Evolutionary conservation across 1,140 invertebrate genomes (phyloP).

Genomic region (Zaprionus africanus): DNA sequence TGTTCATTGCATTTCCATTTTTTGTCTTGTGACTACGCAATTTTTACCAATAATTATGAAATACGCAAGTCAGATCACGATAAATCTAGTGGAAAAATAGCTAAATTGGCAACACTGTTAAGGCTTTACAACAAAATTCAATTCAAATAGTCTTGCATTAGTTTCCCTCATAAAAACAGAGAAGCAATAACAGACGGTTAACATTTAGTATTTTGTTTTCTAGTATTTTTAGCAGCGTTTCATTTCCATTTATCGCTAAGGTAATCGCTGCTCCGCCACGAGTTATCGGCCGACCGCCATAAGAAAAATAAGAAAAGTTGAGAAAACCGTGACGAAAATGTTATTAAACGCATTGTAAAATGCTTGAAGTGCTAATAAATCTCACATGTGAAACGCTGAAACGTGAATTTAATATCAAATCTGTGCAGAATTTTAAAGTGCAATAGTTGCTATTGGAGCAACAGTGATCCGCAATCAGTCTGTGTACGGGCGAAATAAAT

Average conservation of each 20-base stretch:
- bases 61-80: no score
- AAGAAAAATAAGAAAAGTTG: slow-evolving; percentile 63
- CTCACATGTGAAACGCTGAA: slow-evolving; percentile 56
- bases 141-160: no score
- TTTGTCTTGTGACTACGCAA: not conserved
- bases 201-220: not conserved
- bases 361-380: slow-evolving; percentile 64
- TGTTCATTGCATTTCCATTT: not conserved
- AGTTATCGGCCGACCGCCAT: slow-evolving; percentile 49
- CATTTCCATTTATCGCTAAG: not conserved
- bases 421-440: slow-evolving; percentile 72
- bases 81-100: no score
- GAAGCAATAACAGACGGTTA: not conserved
- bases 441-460: slow-evolving; percentile 50
- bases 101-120: no score
- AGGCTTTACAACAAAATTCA: no score
- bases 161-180: not conserved
- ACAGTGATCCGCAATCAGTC: slow-evolving; percentile 53
- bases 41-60: not conserved
- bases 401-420: slow-evolving; percentile 63
- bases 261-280: slow-evolving; percentile 37
- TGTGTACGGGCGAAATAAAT: slow-evolving; percentile 34
- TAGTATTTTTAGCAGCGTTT: not conserved
- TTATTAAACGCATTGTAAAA: slow-evolving; percentile 71
- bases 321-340: slow-evolving; percentile 66